Conservation (phyloP, 1,140 invertebrate species). For the Anastrepha ludens region DNA sequence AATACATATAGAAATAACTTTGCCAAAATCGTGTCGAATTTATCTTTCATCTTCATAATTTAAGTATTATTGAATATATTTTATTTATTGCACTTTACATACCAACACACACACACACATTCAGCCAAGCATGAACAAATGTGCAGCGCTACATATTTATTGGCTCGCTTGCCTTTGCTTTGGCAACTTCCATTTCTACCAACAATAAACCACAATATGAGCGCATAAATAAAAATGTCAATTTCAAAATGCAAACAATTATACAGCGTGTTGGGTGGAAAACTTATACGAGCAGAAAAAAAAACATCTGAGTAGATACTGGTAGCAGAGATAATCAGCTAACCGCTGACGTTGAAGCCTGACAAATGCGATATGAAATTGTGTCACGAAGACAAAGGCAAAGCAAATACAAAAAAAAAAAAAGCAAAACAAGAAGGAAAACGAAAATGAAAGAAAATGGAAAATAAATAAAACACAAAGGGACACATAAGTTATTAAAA, state of each 20-base stretch:
- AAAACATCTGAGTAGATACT: background rate
- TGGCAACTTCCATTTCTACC: background rate
- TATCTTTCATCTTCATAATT: conserved; percentile 51
- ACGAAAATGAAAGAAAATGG: background rate
- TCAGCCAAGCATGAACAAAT: background rate
- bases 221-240: conserved; percentile 41
- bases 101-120: background rate
- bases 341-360: conserved; percentile 31
- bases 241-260: background rate
- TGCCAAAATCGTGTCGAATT: background rate
- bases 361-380: conserved; percentile 25
- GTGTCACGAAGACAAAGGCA: conserved; percentile 16
- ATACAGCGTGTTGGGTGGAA: background rate
- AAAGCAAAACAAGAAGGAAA: background rate
- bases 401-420: background rate
- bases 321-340: conserved; percentile 39
- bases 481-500: background rate
- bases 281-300: no score
- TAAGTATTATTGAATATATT: conserved; percentile 32
- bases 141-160: background rate
- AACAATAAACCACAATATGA: conserved; percentile 11
- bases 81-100: conserved; percentile 15
- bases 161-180: background rate
- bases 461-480: background rate
- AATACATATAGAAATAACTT: background rate